Evolutionary conservation across 2,113 vertebrate genomes (phyloP), one percentile per base, ranked within the genome.

Genomic region (Menidia beryllina): DNA sequence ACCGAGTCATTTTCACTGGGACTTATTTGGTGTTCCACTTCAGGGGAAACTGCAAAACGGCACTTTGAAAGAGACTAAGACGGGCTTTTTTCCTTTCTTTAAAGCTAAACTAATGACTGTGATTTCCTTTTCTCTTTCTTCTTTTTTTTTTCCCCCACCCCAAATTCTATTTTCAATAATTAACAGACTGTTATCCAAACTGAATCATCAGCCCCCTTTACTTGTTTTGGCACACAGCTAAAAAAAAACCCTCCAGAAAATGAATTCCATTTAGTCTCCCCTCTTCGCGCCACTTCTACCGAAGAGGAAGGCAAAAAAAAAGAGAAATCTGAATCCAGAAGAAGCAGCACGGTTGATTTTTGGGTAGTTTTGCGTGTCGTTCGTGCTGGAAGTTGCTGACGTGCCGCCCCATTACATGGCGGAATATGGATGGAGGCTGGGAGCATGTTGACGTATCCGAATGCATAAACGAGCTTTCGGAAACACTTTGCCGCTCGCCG

Each of bases 401-500:
- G 69, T 60, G 83, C 62, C 73, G 21, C 77, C 75, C 68, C 60
- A 8, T 72, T 79, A 71, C 81, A 79, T 77, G 54, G 65, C 71
- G 79, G 77, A 87, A 75, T 81, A 77, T 79, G 86, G 78, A 84
- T 84, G 87, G 84, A 82, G 11, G 77, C 86, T 83, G 36, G 50
- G 73, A 78, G 77, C 85, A 48, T 41, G 83, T 82, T 82, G 85
- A 85, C 79, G 65, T 79, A 43, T 81, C 77, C 48, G 48, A 84
- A 91, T 78, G 63, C 79, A 74, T 76, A 84, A n/a, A 87, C 84
- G 71, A 90, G 84, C 69, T 82, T 81, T 78, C 72, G 75, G 72
- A 88, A 91, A 89, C 86, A 87, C 75, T 89, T 85, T 85, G 79
- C 79, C n/a, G 77, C 86, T 82, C 80, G 78, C 87, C 89, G 79